Percentiles rank a stretch among this genome's conserved stretches.
Conservation (phyloP, 2,113 vertebrate genomes). For the Poeciliopsis turrubarensis region DNA sequence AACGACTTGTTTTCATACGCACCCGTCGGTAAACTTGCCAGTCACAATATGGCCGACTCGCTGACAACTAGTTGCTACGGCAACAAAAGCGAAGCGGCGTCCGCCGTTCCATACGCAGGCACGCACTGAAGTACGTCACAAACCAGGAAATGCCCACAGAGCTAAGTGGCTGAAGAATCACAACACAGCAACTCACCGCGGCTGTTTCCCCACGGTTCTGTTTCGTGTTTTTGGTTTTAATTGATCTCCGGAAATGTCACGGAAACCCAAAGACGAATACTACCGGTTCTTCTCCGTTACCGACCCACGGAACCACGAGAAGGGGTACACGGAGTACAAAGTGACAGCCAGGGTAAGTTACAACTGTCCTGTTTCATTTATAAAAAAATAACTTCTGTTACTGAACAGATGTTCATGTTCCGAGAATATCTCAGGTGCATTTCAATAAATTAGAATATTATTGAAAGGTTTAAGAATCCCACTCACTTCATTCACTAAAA, state of each 20-base stretch:
- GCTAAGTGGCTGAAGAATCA: conserved; percentile 29
- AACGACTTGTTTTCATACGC: too few relatives aligned
- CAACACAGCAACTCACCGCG: conserved; percentile 4
- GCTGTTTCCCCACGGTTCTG: background rate
- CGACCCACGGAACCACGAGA: conserved; percentile 86
- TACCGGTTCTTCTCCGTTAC: conserved; percentile 85
- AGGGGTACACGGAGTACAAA: conserved; percentile 92
- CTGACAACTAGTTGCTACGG: too few relatives aligned
- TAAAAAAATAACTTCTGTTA: background rate
- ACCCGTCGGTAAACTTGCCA: background rate
- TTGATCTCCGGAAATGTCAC: conserved; percentile 78
- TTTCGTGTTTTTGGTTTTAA: background rate
- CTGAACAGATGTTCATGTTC: background rate
- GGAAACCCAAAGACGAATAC: conserved; percentile 85
- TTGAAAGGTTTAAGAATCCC: too few relatives aligned
- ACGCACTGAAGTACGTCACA: conserved; percentile 32
- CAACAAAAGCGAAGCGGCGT: background rate
- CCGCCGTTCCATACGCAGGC: background rate
- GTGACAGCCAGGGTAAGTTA: conserved; percentile 86
- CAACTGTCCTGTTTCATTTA: background rate
- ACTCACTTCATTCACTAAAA: too few relatives aligned
- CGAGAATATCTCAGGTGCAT: too few relatives aligned
- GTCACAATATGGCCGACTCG: background rate
- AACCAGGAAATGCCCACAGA: conserved; percentile 64
- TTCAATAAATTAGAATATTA: too few relatives aligned